Evolutionary conservation across 2,797 vertebrate genomes (phyloP).

Genomic region (Myotis pilosus): DNA sequence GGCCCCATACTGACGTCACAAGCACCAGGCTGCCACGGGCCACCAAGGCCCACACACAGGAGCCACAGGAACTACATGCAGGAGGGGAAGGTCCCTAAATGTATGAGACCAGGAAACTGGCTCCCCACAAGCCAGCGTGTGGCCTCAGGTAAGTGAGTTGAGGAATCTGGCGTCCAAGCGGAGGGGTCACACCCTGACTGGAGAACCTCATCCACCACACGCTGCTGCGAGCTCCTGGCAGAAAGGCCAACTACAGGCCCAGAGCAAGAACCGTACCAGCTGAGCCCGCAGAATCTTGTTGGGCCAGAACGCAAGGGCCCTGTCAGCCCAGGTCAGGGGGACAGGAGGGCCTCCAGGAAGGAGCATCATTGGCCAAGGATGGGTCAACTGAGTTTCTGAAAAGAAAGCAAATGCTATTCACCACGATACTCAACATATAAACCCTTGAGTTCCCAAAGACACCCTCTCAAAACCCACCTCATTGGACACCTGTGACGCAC

Average conservation of each 20-base stretch:
- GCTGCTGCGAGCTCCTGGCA: not conserved
- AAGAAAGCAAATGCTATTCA: not conserved
- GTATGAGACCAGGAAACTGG: not conserved
- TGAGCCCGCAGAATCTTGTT: fast-evolving
- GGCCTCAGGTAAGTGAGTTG: not conserved
- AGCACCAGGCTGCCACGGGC: not conserved
- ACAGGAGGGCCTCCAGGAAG: not conserved
- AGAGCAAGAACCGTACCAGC: fast-evolving
- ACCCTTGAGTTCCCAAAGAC: not conserved
- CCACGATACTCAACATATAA: fast-evolving
- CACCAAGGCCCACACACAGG: not conserved
- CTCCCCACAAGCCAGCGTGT: fast-evolving
- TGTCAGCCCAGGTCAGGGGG: not conserved
- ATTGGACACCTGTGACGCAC: fast-evolving
- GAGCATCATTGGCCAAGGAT: not conserved
- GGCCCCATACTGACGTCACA: not conserved
- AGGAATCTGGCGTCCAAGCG: not conserved
- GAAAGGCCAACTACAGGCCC: too few relatives aligned
- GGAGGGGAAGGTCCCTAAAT: not conserved
- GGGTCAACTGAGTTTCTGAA: fast-evolving
- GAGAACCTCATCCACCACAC: fast-evolving
- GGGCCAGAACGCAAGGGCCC: not conserved
- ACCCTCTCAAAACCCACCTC: not conserved
- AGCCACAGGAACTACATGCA: not conserved
- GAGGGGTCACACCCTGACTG: not conserved